Base-by-base conservation (phyloP, 2,797 vertebrate genomes). In the Neopelma chrysocephalum region DNA sequence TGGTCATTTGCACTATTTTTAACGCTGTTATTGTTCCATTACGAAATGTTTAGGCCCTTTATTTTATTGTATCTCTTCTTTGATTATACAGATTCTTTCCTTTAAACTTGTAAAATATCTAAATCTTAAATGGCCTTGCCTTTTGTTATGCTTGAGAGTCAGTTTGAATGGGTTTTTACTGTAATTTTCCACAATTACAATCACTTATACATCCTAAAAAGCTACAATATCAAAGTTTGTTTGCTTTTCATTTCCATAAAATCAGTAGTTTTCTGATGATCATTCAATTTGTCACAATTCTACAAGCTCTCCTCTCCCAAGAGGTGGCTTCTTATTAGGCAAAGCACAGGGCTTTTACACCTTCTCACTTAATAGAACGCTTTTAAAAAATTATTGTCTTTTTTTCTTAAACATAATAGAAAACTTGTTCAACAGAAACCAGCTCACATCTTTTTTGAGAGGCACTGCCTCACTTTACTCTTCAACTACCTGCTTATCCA, bases 401-500 rank as follows among this genome's bases (percentile, higher is more conserved):
- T 81, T 90, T 82, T 93, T 77, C 66, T 81, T 86, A 64, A 88
- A 62, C 47, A 47, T 53, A 82, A 86, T 16, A 81, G 47, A 61
- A 89, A 93, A 80, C 27, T 38, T 75, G 73, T 76, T 82, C 56
- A 43, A 70, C 25, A 89, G 60, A 91, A 95, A 65, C 68, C 53
- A 50, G 15, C 20, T 87, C 73, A 51, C 53, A 78, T 50, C 51
- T 87, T 90, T 86, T 47, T 69, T 40, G 34, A 12, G 2, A 83
- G 17, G 34, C 15, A 57, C 16, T 57, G 36, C 40, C 70, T 87
- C 54, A 71, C 72, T 78, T 65, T 62, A 90, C 69, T 88, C 76
- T 88, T 81, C 61, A 75, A 36, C 83, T 72, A 82, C 45, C 36
- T 92, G 60, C 36, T 92, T 76, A 94, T 82, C 71, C 93, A 94